Evolutionary conservation across 2,113 vertebrate genomes (phyloP).

Genomic region (Apteryx mantelli): DNA sequence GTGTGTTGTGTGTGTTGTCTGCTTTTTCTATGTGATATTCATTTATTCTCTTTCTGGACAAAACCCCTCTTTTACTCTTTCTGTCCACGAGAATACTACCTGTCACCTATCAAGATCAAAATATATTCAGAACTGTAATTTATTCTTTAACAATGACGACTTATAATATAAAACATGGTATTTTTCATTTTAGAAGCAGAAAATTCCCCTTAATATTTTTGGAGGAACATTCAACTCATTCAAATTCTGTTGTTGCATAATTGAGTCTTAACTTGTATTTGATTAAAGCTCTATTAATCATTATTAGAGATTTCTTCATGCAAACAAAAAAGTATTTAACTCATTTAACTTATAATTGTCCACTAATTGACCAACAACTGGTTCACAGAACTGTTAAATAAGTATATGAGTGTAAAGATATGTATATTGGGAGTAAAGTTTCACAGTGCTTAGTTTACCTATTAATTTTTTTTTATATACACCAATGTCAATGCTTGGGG

Average conservation of each 20-base stretch:
- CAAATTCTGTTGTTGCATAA: background rate
- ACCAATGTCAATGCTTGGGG: background rate
- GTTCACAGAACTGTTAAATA: conserved; percentile 63
- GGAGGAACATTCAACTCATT: background rate
- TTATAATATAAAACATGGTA: background rate
- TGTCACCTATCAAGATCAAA: background rate
- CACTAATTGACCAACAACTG: conserved; percentile 68
- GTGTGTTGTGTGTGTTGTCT: background rate
- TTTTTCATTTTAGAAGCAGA: background rate
- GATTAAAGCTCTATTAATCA: conserved; percentile 75
- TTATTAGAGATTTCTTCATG: conserved; percentile 70
- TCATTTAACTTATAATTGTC: conserved; percentile 66
- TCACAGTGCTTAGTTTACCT: background rate
- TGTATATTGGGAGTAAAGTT: background rate
- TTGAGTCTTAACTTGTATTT: conserved; percentile 45
- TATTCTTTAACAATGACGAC: background rate
- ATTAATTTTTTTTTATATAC: background rate
- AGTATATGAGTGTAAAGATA: conserved; percentile 21
- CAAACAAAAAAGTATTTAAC: conserved; percentile 68
- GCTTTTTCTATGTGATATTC: background rate
- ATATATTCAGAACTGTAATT: background rate
- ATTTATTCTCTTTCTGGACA: background rate
- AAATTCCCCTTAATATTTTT: background rate
- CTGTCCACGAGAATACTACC: background rate
- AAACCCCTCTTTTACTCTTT: background rate